phyloP scores from a whole-genome alignment of 2,888 invertebrate species.

The Cryptops parisi region DNA sequence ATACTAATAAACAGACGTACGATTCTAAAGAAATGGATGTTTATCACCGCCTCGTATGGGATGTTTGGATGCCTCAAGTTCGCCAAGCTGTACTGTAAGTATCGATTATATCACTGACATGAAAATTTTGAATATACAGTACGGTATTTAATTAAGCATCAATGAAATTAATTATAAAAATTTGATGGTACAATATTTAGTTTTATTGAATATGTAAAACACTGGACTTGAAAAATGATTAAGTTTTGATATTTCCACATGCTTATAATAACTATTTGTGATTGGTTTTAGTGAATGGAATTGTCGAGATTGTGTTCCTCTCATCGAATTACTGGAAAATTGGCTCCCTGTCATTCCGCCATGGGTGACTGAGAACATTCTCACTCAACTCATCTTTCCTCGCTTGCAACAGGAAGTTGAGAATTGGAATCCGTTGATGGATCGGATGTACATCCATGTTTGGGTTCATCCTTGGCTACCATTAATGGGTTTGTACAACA shows the following conservation, averaged over 20 bases:
- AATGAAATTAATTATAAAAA: not conserved
- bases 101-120: slow-evolving; percentile 18
- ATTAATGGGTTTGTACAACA: slow-evolving; percentile 60
- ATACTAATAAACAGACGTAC: slow-evolving; percentile 27
- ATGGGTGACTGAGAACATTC: slow-evolving; percentile 68
- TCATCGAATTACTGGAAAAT: slow-evolving; percentile 60
- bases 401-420: slow-evolving; percentile 50
- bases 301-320: slow-evolving; percentile 57
- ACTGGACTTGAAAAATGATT: not conserved
- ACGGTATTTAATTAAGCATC: too few species aligned
- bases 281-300: slow-evolving; percentile 52
- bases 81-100: slow-evolving; percentile 56
- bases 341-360: slow-evolving; percentile 68
- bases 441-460: slow-evolving; percentile 85
- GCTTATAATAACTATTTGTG: not conserved
- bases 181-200: not conserved
- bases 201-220: not conserved
- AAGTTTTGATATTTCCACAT: not conserved
- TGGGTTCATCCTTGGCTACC: slow-evolving; percentile 98
- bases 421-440: slow-evolving; percentile 88
- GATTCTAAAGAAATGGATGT: slow-evolving; percentile 44
- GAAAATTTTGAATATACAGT: too few species aligned
- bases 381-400: slow-evolving; percentile 69
- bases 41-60: slow-evolving; percentile 74
- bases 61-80: slow-evolving; percentile 74